Conservation (phyloP, 2,797 vertebrate species). For the Phylloscopus collybita region DNA sequence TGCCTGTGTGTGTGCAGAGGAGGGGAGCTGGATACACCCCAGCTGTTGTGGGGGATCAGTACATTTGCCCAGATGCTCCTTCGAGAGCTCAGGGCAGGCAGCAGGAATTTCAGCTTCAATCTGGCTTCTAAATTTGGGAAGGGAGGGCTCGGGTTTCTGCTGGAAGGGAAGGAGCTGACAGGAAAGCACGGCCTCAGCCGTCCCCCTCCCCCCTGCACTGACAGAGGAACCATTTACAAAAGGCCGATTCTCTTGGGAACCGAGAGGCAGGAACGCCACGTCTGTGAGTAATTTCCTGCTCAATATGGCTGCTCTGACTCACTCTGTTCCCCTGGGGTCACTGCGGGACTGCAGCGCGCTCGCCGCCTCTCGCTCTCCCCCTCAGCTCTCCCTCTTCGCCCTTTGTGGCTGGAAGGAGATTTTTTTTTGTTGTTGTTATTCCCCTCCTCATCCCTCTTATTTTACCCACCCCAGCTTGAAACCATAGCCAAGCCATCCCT, state of each 20-base stretch:
- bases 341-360: conserved; percentile 83
- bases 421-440: background rate
- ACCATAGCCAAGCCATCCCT: background rate
- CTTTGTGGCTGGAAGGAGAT: conserved; percentile 75
- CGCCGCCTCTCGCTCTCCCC: conserved; percentile 35
- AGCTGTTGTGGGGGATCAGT: background rate
- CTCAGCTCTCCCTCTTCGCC: conserved; percentile 49
- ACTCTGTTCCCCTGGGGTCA: conserved; percentile 88
- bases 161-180: conserved; percentile 85
- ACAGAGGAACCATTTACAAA: conserved; percentile 88
- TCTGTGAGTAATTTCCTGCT: conserved; percentile 99
- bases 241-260: conserved; percentile 84
- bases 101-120: conserved; percentile 77
- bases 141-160: conserved; percentile 82
- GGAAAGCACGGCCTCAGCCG: conserved; percentile 79
- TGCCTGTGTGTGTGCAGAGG: background rate
- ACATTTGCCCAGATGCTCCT: conserved; percentile 1
- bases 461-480: background rate
- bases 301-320: conserved; percentile 98
- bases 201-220: conserved; percentile 79
- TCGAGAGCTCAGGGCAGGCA: conserved; percentile 37
- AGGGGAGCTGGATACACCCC: background rate
- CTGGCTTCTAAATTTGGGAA: conserved; percentile 83
- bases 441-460: background rate
- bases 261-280: conserved; percentile 83